Base-by-base conservation (phyloP, 2,888 invertebrate genomes). In the Xestia xanthographa region DNA sequence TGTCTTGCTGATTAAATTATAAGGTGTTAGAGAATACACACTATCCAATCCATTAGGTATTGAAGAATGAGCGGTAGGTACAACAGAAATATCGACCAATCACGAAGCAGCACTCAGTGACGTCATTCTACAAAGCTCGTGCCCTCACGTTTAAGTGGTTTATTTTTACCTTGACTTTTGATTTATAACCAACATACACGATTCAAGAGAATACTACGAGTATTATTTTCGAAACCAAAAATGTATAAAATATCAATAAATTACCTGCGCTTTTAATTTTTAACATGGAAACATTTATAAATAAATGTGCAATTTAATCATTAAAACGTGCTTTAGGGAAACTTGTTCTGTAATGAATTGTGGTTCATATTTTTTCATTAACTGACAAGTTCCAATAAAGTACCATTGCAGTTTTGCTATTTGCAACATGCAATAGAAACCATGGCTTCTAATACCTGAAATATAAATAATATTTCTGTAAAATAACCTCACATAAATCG, bases 1-100 rank as follows among this genome's bases (percentile, higher is more conserved):
- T 29, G n/a, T n/a, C 20, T 38, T 69, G 53, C 48, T 72, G 38
- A 62, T 71, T 5, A 74, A 72, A 79, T 70, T 29, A 70, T 56
- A 66, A 82, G 26, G 77, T 82, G 62, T 82, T 34, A 48, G 34
- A 69, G 20, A 68, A 72, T 58, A 45, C 26, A 56, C 11, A 22
- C n/a, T 75, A 66, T 63, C 43, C 63, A 77, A 66, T 63, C 43
- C 65, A 77, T 82, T 77, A 80, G 48, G 50, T 70, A 87, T 80
- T 75, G 60, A 79, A 62, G 48, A 79, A 79, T 80, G 71, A 68
- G 69, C 41, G 78, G 74, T 80, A 65, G 48, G 50, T 38, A 72
- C 58, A 67, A 43, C 82, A 60, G 82, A 90, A 88, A 89, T 89
- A 90, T 83, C 82, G 22, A 66, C 85, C 86, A 88, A 89, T 86